phyloP scores from a whole-genome alignment of 2,113 vertebrate species.

The Trematomus loennbergii region DNA sequence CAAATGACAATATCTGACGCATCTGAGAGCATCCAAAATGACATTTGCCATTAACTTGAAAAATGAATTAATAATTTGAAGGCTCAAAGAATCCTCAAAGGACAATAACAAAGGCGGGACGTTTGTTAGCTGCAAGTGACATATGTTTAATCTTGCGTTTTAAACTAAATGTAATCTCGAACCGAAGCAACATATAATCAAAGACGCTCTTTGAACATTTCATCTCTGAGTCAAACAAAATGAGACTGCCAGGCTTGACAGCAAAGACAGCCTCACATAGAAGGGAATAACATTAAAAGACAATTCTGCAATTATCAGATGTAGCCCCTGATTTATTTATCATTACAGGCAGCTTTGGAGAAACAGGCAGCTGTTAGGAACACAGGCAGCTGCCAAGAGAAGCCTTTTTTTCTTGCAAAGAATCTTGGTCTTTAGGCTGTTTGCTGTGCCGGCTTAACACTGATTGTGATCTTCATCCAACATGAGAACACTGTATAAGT shows the following conservation, averaged over 20 bases:
- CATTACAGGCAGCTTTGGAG: slow-evolving; percentile 71
- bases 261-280: slow-evolving; percentile 69
- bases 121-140: slow-evolving; percentile 76
- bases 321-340: slow-evolving; percentile 74
- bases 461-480: slow-evolving; percentile 57
- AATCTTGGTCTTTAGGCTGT: slow-evolving; percentile 58
- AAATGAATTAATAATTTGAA: slow-evolving; percentile 77
- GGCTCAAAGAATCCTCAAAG: slow-evolving; percentile 76
- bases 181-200: slow-evolving; percentile 75
- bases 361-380: slow-evolving; percentile 55
- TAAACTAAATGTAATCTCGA: slow-evolving; percentile 76
- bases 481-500: slow-evolving; percentile 10
- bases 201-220: slow-evolving; percentile 78
- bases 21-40: slow-evolving; percentile 74
- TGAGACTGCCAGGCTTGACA: slow-evolving; percentile 75
- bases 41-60: slow-evolving; percentile 73
- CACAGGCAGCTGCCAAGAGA: slow-evolving; percentile 48
- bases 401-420: slow-evolving; percentile 28
- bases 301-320: slow-evolving; percentile 78
- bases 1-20: slow-evolving; percentile 65
- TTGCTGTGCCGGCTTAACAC: slow-evolving; percentile 60
- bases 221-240: slow-evolving; percentile 77
- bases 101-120: slow-evolving; percentile 73
- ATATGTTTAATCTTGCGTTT: slow-evolving; percentile 81
- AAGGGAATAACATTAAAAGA: slow-evolving; percentile 83